These are phyloP conservation scores for Erethizon dorsatum DNA, from an alignment of 2,797 vertebrate genomes.

Conservation along the genomic window DNA sequence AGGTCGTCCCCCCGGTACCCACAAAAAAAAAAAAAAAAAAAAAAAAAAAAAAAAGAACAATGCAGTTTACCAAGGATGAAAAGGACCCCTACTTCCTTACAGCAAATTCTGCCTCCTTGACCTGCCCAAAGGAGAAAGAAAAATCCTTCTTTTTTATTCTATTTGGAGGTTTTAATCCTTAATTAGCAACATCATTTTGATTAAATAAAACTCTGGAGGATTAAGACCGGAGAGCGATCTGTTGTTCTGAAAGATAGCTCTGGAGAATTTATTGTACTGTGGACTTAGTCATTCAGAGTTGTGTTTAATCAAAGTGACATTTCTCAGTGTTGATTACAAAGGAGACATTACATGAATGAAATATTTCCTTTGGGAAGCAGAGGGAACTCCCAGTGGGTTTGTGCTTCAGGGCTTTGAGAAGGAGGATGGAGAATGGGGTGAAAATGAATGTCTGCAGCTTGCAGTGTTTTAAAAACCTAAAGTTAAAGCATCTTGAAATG, in stretches of 20 bases:
- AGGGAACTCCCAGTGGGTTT: constrained; percentile 77
- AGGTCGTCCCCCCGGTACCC: no score
- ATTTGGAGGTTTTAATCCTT: constrained; percentile 90
- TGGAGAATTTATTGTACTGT: constrained; percentile 90
- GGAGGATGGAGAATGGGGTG: background rate
- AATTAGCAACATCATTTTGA: constrained; percentile 92
- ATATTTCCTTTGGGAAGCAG: constrained; percentile 85
- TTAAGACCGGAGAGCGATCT: constrained; percentile 89
- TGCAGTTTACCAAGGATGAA: constrained; percentile 84
- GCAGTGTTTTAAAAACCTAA: constrained; percentile 8
- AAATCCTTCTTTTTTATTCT: constrained; percentile 86
- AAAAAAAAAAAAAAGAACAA: no score
- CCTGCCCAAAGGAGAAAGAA: constrained; percentile 87
- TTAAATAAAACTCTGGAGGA: constrained; percentile 91
- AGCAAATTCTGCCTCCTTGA: constrained; percentile 88
- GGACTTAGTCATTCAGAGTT: constrained; percentile 89
- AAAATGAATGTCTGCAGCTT: constrained; percentile 81
- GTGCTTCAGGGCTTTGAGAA: constrained; percentile 75
- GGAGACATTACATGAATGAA: constrained; percentile 87
- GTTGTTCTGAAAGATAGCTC: constrained; percentile 90
- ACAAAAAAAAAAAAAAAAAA: no score
- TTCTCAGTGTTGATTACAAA: constrained; percentile 91
- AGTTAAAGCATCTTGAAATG: background rate
- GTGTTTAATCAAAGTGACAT: constrained; percentile 92
- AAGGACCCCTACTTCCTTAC: constrained; percentile 79